Evolutionary conservation across 2,113 vertebrate genomes (phyloP), one percentile per base, ranked within the genome.

Genomic region (Daboia siamensis): DNA sequence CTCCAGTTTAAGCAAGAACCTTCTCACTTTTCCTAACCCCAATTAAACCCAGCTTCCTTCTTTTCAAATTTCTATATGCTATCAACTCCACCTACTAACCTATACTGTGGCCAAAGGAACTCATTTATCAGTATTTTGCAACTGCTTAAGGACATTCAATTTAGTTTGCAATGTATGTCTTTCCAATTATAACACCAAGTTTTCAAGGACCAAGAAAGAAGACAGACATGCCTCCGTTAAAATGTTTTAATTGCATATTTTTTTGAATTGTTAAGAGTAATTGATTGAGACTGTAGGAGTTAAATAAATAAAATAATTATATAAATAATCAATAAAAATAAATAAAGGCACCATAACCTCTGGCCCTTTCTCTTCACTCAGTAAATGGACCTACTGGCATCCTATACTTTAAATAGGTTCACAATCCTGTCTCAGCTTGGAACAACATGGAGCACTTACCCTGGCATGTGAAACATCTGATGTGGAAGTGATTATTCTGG

Each of bases 391-490:
- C 29, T 74, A 57, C 8, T 44, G 39, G 48, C 48, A n/a, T 48
- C 46, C 24, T 91, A 86, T 2, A 48, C 55, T 23, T 61, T 29
- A 5, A 29, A 91, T 20, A 21, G 44, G 55, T n/a, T 86, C 9
- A 3, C 3, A 89, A 61, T 46, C 13, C 12, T 56, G 12, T 80
- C 23, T 55, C n/a, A 15, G 57, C 89, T 90, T 90, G 59, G 46
- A 48, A 6, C 29, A 52, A 44, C 33, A 80, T 21, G 8, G 61
- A 29, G 0, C 0, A 94, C 96, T 97, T 99, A 99, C 99, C 99
- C 97, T 99, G 98, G 96, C 99, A 99, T 97, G 99, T 99, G 98
- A 99, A 99, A 97, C 99, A 99, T 96, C 98, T 98, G 97, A 99
- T 98, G 95, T 99, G 99, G 96, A 99, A 99, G 97, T 99, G 99